A percentile compares a stretch with the other conserved stretches of the same genome.
Conservation (phyloP, 2,888 invertebrate species). For the Hypselothyrea guttata region DNA sequence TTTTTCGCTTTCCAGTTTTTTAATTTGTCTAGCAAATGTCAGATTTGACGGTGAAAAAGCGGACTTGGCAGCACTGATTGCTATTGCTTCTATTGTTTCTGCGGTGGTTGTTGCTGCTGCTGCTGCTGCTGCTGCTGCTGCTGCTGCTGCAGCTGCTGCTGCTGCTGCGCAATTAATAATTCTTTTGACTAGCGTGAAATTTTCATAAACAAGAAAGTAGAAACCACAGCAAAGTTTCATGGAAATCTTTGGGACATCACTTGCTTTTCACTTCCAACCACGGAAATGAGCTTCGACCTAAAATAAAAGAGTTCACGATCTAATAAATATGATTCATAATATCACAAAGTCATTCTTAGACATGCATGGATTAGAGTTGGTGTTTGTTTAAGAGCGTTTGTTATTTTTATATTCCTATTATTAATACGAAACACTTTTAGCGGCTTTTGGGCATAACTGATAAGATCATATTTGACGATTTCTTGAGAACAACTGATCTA, state of each 20-base stretch:
- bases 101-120: conserved; percentile 36
- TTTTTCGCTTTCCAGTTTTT: too few relatives aligned
- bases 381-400: too few relatives aligned
- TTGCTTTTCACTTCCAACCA: conserved; percentile 54
- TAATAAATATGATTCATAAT: conserved; percentile 63
- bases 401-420: too few relatives aligned
- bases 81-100: conserved; percentile 44
- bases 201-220: conserved; percentile 63
- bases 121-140: conserved; percentile 43
- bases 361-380: neutral
- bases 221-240: conserved; percentile 71
- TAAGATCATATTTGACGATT: too few relatives aligned
- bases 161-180: conserved; percentile 76
- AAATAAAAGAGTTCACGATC: conserved; percentile 60
- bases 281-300: conserved; percentile 52
- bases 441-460: too few relatives aligned
- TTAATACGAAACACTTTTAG: too few relatives aligned
- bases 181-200: conserved; percentile 74
- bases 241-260: conserved; percentile 61
- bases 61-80: too few relatives aligned
- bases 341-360: conserved; percentile 25
- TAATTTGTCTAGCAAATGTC: too few relatives aligned
- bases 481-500: too few relatives aligned
- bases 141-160: conserved; percentile 32
- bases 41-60: too few relatives aligned